Evolutionary conservation across 2,113 vertebrate species (phyloP).

Genomic region (Muntiacus muntjak): DNA sequence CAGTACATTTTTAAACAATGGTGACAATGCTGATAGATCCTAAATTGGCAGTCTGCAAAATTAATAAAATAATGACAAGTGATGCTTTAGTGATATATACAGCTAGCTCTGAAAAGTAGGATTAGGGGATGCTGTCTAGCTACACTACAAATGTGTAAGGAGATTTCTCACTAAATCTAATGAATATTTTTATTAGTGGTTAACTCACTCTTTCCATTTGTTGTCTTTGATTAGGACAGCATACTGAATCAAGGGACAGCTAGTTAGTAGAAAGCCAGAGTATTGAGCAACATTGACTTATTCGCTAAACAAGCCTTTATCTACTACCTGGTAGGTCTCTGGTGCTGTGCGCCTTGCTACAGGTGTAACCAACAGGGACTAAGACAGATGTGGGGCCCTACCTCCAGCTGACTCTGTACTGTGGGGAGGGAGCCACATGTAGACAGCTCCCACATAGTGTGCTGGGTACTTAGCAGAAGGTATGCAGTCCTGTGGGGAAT

Average conservation of each 20-base stretch:
- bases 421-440: neutral
- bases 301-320: neutral
- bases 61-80: constrained; percentile 12
- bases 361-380: neutral
- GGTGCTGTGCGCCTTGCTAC: neutral
- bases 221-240: neutral
- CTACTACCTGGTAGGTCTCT: neutral
- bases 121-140: neutral
- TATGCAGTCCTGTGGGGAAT: neutral
- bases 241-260: neutral
- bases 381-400: neutral
- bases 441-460: neutral
- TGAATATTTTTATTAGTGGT: neutral
- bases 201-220: neutral
- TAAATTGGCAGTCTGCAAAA: constrained; percentile 13
- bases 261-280: neutral
- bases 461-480: neutral
- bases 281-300: neutral
- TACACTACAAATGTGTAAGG: neutral
- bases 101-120: neutral
- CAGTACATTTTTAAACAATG: constrained; percentile 2
- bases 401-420: neutral
- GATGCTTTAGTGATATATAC: neutral
- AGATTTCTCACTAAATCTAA: neutral
- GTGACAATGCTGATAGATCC: neutral